Conservation (phyloP, 2,888 invertebrate species). For the Heliothis peltigera region DNA sequence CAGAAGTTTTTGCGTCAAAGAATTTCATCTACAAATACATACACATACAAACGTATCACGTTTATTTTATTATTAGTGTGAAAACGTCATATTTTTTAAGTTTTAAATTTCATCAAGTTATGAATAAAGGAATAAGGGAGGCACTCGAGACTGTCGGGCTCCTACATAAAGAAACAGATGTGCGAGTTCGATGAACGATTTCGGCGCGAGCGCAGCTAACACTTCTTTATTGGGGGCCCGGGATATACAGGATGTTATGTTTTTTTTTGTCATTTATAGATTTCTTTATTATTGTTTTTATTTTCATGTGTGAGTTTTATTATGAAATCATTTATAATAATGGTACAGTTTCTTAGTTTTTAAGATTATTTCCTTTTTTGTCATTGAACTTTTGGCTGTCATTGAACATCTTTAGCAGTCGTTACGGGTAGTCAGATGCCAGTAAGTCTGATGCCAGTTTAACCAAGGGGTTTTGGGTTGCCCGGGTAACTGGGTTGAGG, state of each 20-base stretch:
- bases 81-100: not conserved
- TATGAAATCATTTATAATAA: too few relatives aligned
- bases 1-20: not conserved
- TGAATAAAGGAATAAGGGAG: constrained; percentile 5
- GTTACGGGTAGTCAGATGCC: too few relatives aligned
- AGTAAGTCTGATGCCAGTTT: too few relatives aligned
- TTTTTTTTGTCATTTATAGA: not conserved
- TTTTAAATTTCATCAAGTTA: not conserved
- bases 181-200: constrained; percentile 84
- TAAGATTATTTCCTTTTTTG: too few relatives aligned
- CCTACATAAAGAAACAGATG: constrained; percentile 80
- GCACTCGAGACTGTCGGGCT: constrained; percentile 63
- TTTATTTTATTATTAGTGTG: too few relatives aligned
- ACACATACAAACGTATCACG: not conserved
- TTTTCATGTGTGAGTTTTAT: not conserved
- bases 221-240: constrained; percentile 59
- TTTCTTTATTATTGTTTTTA: not conserved
- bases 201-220: constrained; percentile 72
- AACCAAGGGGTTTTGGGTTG: too few relatives aligned
- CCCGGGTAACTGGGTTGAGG: too few relatives aligned
- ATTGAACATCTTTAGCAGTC: too few relatives aligned
- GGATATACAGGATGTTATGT: constrained; percentile 69
- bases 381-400: too few relatives aligned
- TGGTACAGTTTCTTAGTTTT: too few relatives aligned
- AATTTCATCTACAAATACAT: not conserved